Evolutionary conservation across 2,113 vertebrate genomes (phyloP).

Genomic region (Gulo gulo): DNA sequence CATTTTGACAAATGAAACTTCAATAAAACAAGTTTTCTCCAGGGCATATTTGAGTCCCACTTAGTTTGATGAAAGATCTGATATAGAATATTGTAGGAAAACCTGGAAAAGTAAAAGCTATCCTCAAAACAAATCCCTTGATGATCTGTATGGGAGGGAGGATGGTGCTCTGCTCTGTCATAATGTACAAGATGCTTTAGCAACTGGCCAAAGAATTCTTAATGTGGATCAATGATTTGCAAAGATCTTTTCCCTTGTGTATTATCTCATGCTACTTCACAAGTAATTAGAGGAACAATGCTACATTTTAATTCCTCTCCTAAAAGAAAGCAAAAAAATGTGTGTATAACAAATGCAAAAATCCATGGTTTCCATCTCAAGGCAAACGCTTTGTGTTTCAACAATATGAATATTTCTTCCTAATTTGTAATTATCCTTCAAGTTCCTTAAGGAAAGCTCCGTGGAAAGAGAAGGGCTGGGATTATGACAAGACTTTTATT

Average conservation of each 20-base stretch:
- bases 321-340: constrained; percentile 9
- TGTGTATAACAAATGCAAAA: not conserved
- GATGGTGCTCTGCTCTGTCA: not conserved
- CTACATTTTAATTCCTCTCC: constrained; percentile 19
- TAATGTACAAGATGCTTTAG: not conserved
- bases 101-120: too few relatives aligned
- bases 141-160: not conserved
- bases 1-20: not conserved
- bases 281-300: not conserved
- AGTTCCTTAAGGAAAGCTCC: not conserved
- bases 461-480: not conserved
- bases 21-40: not conserved
- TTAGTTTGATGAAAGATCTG: not conserved
- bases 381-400: not conserved
- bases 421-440: not conserved
- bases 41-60: not conserved
- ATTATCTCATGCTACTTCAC: not conserved
- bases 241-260: not conserved
- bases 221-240: constrained; percentile 27
- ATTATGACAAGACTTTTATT: not conserved
- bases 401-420: not conserved
- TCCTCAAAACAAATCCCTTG: not conserved
- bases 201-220: not conserved
- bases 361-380: not conserved
- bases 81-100: not conserved